A percentile compares a stretch with the other conserved stretches of the same genome.
These are phyloP conservation scores for Phymatocera aterrima DNA, from an alignment of 2,888 invertebrate genomes.

Conservation along the genomic window DNA sequence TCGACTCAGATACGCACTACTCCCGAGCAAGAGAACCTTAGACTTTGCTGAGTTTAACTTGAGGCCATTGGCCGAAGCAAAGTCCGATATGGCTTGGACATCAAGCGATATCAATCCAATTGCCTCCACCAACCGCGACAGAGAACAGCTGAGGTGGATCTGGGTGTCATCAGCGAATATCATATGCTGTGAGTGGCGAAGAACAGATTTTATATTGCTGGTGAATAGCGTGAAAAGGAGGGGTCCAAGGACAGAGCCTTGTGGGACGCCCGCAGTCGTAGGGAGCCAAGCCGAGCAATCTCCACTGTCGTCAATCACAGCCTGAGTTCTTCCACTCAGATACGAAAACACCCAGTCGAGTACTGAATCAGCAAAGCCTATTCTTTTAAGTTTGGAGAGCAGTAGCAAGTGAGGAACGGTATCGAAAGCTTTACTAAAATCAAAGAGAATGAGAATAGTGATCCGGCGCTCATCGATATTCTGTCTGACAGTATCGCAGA, in stretches of 20 bases:
- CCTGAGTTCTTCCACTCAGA: neutral
- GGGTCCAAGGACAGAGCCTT: neutral
- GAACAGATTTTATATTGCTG: neutral
- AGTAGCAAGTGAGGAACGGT: neutral
- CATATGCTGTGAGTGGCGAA: neutral
- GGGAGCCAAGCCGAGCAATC: neutral
- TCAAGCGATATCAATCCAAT: too few species aligned
- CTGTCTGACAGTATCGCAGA: too few species aligned
- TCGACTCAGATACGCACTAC: too few species aligned
- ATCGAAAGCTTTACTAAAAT: constrained; percentile 38
- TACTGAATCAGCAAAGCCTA: neutral
- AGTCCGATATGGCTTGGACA: too few species aligned
- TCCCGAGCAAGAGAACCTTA: too few species aligned
- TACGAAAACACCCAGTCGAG: neutral
- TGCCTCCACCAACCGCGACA: too few species aligned
- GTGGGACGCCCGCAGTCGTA: neutral
- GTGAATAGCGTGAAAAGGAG: neutral
- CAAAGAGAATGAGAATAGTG: constrained; percentile 36
- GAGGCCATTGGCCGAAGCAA: too few species aligned
- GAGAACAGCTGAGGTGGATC: too few species aligned
- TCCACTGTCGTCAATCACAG: neutral
- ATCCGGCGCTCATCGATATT: too few species aligned
- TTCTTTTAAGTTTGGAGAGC: neutral
- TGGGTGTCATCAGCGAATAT: too few species aligned
- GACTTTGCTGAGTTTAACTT: too few species aligned